Base-by-base conservation (phyloP, 2,797 vertebrate species). In the Syngnathus rostellatus region DNA sequence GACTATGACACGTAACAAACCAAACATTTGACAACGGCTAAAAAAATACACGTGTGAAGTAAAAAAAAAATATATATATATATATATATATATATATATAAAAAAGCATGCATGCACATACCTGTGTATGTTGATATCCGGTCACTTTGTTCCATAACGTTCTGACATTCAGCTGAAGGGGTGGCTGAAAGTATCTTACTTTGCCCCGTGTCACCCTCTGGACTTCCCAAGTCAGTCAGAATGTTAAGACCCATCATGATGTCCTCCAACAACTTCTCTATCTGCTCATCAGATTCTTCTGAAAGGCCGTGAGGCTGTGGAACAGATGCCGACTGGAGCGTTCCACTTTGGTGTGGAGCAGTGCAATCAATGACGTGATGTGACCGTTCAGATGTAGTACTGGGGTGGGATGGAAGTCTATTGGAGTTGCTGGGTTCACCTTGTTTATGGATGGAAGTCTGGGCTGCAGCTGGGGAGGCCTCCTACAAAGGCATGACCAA, bases 241-340 rank as follows among this genome's bases (percentile, higher is more conserved):
- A 90, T 86, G 73, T 89, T 83, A 68, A 91, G 80, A 39, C 83
- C 81, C 74, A 86, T 89, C 86, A 90, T 86, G 68, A 89, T 82
- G 39, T 91, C 88, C 19, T 92, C 90, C 68, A 91, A 31, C 64
- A 92, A 68, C 76, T 74, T 87, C 31, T 83, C 79, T 0, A 90
- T 81, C 57, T 89, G 80, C 71, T 88, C 87, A 1, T 90, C 86
- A 0, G 79, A 76, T 64, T 90, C 89, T 37, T 89, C 85, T 3
- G 40, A 50, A 9, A 72, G 55, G 54, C 38, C 61, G 2, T 57
- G 69, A 60, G 62, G 64, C 31, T 72, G 72, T 8, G 58, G 23
- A 10, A 57, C 57, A 0, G 58, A 21, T 14, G 58, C 61, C 8
- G 61, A 69, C 41, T 72, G 67, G 0, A 70, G 48, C 17, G 54